Base-by-base conservation (phyloP, 2,113 vertebrate genomes). In the Lepus timidus region DNA sequence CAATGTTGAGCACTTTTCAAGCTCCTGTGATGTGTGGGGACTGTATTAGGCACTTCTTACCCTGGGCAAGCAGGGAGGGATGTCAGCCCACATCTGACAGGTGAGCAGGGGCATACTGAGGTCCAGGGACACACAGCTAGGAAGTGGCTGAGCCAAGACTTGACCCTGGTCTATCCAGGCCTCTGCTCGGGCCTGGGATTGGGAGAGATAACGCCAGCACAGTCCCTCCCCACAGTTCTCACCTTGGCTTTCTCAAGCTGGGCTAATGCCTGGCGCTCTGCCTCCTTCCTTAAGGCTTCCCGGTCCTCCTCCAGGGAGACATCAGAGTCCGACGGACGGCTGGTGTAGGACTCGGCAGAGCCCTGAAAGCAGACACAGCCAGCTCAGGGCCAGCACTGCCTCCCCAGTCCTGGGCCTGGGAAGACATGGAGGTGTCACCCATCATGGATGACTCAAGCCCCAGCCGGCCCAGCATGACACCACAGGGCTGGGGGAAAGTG, bases 201-300 rank as follows among this genome's bases (percentile, higher is more conserved):
- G 5, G 20, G 71, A 8, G 2, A 17, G 64, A 55, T 10, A 52
- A 33, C 1, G 29, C 64, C 85, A 74, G 78, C 49, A 25, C 36
- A 33, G 62, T 6, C 64, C 58, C 14, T 49, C 36, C 29, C 31
- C 61, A 27, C 44, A 4, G 4, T 22, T 75, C 98, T 98, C 96
- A 99, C 99, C 99, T 99, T 99, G 96, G 99, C 99, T 98, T 99
- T 99, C 98, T 99, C 99, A 1, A 99, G 99, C 86, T 99, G 99
- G 3, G 99, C 99, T 93, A 99, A 98, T 10, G 99, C 99, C 98
- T 99, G 99, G 95, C 99, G 98, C 98, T 99, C 99, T 0, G 99
- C 99, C 95, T 99, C 99, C 96, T 99, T 99, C 96, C 99, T 98
- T 98, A 99, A 98, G 25, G 99, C 99, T 96, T 99, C 99, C 0